Conservation (phyloP, 2,888 invertebrate genomes). For the Nymphalis urticae region DNA sequence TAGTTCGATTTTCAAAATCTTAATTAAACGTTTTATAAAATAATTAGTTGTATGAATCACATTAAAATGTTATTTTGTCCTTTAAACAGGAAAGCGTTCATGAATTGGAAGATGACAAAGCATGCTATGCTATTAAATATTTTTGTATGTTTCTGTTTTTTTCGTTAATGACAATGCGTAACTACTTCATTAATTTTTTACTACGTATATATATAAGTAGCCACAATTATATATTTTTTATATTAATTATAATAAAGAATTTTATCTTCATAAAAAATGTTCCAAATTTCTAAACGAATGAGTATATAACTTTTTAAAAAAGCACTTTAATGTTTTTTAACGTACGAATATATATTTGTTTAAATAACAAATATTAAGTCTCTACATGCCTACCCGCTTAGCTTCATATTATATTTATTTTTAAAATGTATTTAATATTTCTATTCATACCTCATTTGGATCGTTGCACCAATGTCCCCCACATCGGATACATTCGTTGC, state of each 20-base stretch:
- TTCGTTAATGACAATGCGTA: neutral
- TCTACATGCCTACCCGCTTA: neutral
- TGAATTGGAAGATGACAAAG: constrained; percentile 4
- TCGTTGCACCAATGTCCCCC: constrained; percentile 64
- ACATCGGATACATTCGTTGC: constrained; percentile 67
- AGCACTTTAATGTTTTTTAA: no score
- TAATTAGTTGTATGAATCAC: neutral
- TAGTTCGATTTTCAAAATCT: neutral
- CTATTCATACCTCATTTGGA: constrained; percentile 48
- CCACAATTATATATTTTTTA: no score
- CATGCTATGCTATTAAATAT: neutral
- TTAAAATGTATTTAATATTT: neutral
- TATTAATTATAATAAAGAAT: neutral
- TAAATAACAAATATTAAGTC: neutral
- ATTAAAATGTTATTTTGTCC: neutral
- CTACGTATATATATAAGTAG: no score
- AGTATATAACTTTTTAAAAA: no score
- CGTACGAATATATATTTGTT: neutral
- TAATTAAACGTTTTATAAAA: neutral
- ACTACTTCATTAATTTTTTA: neutral
- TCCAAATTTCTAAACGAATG: no score
- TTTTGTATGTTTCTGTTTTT: neutral
- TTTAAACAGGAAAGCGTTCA: constrained; percentile 3
- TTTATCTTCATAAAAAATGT: neutral
- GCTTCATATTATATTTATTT: neutral